These are phyloP conservation scores for Callitettix versicolor DNA, from an alignment of 1,140 invertebrate genomes.

Conservation along the genomic window DNA sequence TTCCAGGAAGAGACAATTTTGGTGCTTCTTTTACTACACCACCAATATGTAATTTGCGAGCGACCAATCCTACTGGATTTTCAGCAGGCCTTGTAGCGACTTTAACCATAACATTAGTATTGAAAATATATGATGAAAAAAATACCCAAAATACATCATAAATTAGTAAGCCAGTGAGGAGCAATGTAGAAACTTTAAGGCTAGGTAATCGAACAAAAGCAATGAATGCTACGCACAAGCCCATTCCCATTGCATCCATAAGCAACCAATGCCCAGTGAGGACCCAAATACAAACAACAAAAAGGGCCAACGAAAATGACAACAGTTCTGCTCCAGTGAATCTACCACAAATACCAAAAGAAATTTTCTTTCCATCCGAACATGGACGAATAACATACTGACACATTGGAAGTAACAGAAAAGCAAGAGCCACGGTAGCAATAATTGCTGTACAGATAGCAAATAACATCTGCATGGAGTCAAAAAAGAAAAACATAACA, in stretches of 20 bases:
- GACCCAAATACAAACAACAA: conserved; percentile 93
- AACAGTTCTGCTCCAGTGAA: conserved; percentile 89
- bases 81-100: conserved; percentile 85
- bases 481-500: conserved; percentile 98
- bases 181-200: conserved; percentile 89
- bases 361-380: conserved; percentile 77
- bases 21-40: conserved; percentile 80
- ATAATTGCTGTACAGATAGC: conserved; percentile 95
- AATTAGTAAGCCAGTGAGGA: conserved; percentile 86
- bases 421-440: conserved; percentile 90
- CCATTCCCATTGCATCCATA: conserved; percentile 97
- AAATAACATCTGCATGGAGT: conserved; percentile 96
- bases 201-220: conserved; percentile 91
- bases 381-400: conserved; percentile 88
- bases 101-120: conserved; percentile 97
- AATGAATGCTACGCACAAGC: conserved; percentile 93
- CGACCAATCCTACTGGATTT: conserved; percentile 89
- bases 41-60: conserved; percentile 80
- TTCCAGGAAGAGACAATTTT: conserved; percentile 90
- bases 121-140: conserved; percentile 97
- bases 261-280: conserved; percentile 94
- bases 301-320: conserved; percentile 82
- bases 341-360: conserved; percentile 79
- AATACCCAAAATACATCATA: conserved; percentile 99
- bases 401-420: conserved; percentile 91